Evolutionary conservation across 2,797 vertebrate species (phyloP), one percentile per base, ranked within the genome.

Genomic region (Macroramphosus scolopax): DNA sequence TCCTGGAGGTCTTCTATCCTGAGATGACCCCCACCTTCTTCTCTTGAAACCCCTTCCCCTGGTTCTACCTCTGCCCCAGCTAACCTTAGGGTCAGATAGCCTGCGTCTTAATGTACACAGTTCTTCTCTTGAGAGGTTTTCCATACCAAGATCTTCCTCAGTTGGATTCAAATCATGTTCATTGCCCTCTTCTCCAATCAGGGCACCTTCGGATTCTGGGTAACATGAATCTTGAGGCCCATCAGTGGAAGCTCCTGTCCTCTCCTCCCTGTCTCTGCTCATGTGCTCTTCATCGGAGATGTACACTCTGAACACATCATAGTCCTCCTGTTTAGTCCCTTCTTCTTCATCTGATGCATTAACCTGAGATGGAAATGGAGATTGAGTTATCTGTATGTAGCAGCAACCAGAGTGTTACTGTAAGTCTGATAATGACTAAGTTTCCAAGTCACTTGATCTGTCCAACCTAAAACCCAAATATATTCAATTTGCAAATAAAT

Each of bases 271-370:
- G 33, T 82, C 72, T 20, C 59, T 68, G 37, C 58, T 72, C 30
- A 16, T 42, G 62, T 38, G 56, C 13, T 68, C 80, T 51, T 42
- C 91, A 18, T 92, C 92, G 1, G 91, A 87, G 5, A 94, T 85
- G 14, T 91, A 94, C 1, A 93, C 87, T n/a, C 86, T 82, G 32
- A 87, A 86, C 0, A 86, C 59, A 0, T 87, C 83, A 0, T 77
- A 89, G 5, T 93, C 91, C 0, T 91, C 91, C 1, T 47, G 70
- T 42, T 81, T 87, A 0, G 77, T 55, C 0, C 88, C 89, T 0
- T 89, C 90, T 29, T 90, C 92, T 0, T 91, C 89, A 1, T 88
- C 86, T 3, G 90, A 89, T 0, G 56, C 81, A 42, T 87, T 88
- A 17, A 92, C 81, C 91, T 95, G 70, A 0, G 67, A 62, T 3